These are phyloP conservation scores for Leptodactylus fuscus DNA, from an alignment of 2,113 vertebrate genomes.

Conservation along the genomic window DNA sequence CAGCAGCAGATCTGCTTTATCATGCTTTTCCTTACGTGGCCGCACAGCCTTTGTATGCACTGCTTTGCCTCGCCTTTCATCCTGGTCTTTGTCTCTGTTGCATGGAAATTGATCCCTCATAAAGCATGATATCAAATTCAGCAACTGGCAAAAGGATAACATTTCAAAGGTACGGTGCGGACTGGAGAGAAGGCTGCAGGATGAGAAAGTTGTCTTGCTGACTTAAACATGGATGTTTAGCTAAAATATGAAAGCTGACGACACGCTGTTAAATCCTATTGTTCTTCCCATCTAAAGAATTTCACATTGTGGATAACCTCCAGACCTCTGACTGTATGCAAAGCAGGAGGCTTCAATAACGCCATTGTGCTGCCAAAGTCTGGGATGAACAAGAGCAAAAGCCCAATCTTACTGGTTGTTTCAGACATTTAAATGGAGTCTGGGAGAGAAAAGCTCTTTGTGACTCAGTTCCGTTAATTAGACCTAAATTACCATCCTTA, in stretches of 20 bases:
- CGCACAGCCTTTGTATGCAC: slow-evolving; percentile 50
- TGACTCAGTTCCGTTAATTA: slow-evolving; percentile 83
- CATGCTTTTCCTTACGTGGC: slow-evolving; percentile 58
- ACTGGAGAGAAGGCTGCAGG: slow-evolving; percentile 55
- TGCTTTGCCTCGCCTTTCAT: slow-evolving; percentile 66
- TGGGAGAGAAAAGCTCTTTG: slow-evolving; percentile 74
- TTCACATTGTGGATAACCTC: slow-evolving; percentile 83
- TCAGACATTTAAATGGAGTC: slow-evolving; percentile 70
- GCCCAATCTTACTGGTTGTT: slow-evolving; percentile 72
- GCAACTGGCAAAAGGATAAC: slow-evolving; percentile 68
- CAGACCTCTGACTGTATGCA: slow-evolving; percentile 83
- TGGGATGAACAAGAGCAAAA: slow-evolving; percentile 67
- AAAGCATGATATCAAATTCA: slow-evolving; percentile 73
- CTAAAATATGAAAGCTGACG: slow-evolving; percentile 74
- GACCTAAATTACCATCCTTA: slow-evolving; percentile 80
- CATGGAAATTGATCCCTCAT: slow-evolving; percentile 74
- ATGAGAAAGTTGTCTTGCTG: slow-evolving; percentile 59
- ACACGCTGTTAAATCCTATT: slow-evolving; percentile 72
- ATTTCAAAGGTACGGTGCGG: slow-evolving; percentile 72
- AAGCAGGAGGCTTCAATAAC: slow-evolving; percentile 74
- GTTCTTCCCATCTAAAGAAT: slow-evolving; percentile 75
- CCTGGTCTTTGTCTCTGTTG: slow-evolving; percentile 69
- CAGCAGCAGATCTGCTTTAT: slow-evolving; percentile 57
- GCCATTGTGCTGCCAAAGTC: slow-evolving; percentile 73
- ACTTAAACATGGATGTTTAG: slow-evolving; percentile 66